These are phyloP conservation scores for Scelioninae gen. 1 DNA, from an alignment of 2,888 invertebrate species.

Conservation along the genomic window DNA sequence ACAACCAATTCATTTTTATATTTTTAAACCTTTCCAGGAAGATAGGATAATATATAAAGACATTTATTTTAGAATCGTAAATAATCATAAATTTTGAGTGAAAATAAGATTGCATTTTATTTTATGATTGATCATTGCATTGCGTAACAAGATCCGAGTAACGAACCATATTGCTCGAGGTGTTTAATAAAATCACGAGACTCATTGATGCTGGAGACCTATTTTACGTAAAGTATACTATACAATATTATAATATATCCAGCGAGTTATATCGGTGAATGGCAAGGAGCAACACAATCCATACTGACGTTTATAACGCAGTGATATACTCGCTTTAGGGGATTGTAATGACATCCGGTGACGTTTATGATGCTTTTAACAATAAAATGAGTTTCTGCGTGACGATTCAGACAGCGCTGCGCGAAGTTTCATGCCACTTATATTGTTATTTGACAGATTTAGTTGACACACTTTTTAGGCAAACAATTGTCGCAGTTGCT, in stretches of 20 bases:
- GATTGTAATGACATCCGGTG: conserved; percentile 65
- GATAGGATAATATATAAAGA: too few species aligned
- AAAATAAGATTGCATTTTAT: too few species aligned
- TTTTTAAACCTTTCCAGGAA: too few species aligned
- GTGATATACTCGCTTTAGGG: conserved; percentile 59
- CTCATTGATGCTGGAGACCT: conserved; percentile 6
- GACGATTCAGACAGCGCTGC: conserved; percentile 58
- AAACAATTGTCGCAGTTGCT: conserved; percentile 48
- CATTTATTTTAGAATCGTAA: too few species aligned
- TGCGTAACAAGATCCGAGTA: too few species aligned
- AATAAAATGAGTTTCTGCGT: conserved; percentile 66
- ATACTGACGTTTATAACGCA: conserved; percentile 63
- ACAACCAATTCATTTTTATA: too few species aligned
- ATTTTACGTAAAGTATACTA: conserved; percentile 16
- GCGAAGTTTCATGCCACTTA: conserved; percentile 48
- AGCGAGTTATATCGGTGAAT: conserved; percentile 51
- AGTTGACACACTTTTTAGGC: conserved; percentile 46
- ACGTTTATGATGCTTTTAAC: conserved; percentile 71
- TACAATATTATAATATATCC: conserved; percentile 48
- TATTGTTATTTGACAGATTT: conserved; percentile 55
- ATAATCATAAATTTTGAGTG: too few species aligned
- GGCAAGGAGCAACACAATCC: conserved; percentile 62
- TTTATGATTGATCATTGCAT: too few species aligned
- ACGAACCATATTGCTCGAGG: too few species aligned
- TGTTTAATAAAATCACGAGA: conserved; percentile 15